Percentiles rank a stretch among this genome's conserved stretches.
Conservation (phyloP, 1,140 invertebrate genomes). For the Temnothorax longispinosus region DNA sequence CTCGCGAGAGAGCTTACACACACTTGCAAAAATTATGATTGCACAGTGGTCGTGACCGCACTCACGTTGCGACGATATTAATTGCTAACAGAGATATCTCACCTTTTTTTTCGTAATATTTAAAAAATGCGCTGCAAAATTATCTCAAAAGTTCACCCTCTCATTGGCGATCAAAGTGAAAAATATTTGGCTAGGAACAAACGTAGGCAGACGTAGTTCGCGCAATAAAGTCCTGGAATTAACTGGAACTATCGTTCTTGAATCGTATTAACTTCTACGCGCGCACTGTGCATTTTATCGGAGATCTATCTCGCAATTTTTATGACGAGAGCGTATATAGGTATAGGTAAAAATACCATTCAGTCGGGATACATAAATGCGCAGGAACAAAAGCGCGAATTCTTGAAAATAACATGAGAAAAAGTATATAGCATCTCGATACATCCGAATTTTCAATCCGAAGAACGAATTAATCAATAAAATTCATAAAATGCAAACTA, state of each 20-base stretch:
- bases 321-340: neutral
- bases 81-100: neutral
- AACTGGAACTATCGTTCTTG: constrained; percentile 7
- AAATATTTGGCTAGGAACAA: constrained; percentile 36
- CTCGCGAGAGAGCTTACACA: constrained; percentile 30
- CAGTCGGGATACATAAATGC: neutral
- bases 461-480: constrained; percentile 2
- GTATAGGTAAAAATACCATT: constrained; percentile 32
- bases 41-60: neutral
- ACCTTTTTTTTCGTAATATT: neutral
- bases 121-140: constrained; percentile 19
- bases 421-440: neutral
- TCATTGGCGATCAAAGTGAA: constrained; percentile 15
- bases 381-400: neutral
- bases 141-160: neutral
- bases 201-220: constrained; percentile 11
- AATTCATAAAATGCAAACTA: neutral
- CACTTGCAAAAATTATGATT: constrained; percentile 20
- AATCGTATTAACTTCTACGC: constrained; percentile 14
- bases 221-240: constrained; percentile 8
- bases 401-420: neutral
- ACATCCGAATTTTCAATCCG: constrained; percentile 3
- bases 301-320: constrained; percentile 16
- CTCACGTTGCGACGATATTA: neutral
- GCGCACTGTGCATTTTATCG: constrained; percentile 10